Base-by-base conservation (phyloP, 2,888 invertebrate species). In the Prosapia bicincta region DNA sequence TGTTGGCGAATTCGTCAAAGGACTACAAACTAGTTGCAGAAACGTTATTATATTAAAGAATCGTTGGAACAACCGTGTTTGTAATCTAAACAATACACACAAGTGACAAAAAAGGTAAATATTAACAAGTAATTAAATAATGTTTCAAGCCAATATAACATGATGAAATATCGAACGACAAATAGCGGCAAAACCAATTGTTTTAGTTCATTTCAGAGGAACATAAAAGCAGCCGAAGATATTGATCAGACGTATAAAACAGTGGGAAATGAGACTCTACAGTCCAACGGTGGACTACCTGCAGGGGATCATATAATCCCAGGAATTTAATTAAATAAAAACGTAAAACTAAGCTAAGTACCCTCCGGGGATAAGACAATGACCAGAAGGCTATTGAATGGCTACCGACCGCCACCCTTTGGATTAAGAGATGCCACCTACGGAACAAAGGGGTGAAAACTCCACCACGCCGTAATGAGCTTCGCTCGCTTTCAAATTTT, bases 241-340 rank as follows among this genome's bases (percentile, higher is more conserved):
- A 54, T 54, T 20, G 54, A 54, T 54, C 54, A 20, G 20, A 54
- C n/a, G 6, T 5, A 54, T 54, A 54, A 54, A 54, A 54, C 54
- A 54, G 54, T 20, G 13, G 10, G 2, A 13, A 54, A 54, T 54
- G 54, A 54, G 20, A 54, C 3, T 1, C 20, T 20, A 7, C 3
- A 38, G 10, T 38, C 9, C 54, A 54, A 54, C 54, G 20, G 20
- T 54, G 3, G 3, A 54, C 54, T 20, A 20, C 20, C 10, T 10
- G 13, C 6, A 20, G 9, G 3, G 54, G 6, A 54, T 54, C 54
- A 2, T 54, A 54, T 54, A 54, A 54, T 54, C n/a, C 54, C 3
- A 54, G 54, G 54, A 54, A 54, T 54, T 54, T 54, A 54, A 54
- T 54, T 54, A 54, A 54, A 54, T 54, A 54, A 54, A 54, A 54